phyloP scores from a whole-genome alignment of 2,888 invertebrate genomes.

The Nudaria mundana region DNA sequence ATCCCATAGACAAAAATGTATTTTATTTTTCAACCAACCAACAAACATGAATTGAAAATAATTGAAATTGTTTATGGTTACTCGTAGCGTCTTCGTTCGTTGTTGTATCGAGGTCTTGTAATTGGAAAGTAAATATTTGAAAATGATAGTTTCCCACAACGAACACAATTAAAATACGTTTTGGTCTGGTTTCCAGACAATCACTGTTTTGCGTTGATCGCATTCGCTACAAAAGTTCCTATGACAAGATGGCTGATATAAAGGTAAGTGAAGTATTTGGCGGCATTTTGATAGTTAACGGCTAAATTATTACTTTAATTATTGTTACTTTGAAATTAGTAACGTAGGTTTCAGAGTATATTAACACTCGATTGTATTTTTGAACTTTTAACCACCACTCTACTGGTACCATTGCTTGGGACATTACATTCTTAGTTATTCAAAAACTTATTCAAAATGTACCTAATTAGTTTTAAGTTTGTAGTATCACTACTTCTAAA shows the following conservation, averaged over 20 bases:
- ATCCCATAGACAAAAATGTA: too few species aligned
- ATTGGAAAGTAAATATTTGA: conserved; percentile 40
- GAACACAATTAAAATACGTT: conserved; percentile 42
- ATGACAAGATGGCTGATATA: conserved; percentile 78
- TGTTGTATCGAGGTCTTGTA: conserved; percentile 44
- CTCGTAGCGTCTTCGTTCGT: conserved; percentile 62
- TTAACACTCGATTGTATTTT: neutral
- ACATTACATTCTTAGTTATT: too few species aligned
- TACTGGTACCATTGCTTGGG: too few species aligned
- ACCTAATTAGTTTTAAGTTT: too few species aligned
- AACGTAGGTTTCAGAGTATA: neutral
- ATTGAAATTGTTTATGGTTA: conserved; percentile 46
- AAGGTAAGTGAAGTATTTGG: conserved; percentile 71
- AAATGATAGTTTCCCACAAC: conserved; percentile 58
- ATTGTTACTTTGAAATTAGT: too few species aligned
- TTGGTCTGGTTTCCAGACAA: conserved; percentile 50
- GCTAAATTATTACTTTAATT: too few species aligned
- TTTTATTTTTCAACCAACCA: too few species aligned
- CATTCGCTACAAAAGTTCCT: conserved; percentile 52
- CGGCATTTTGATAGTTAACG: conserved; percentile 77
- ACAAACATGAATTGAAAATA: conserved; percentile 5
- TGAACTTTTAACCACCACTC: conserved; percentile 1
- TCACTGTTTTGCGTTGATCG: conserved; percentile 62
- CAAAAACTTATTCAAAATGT: too few species aligned
- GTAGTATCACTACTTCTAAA: too few species aligned